Evolutionary conservation across 2,888 invertebrate species (phyloP), one percentile per base, ranked within the genome.

Genomic region (Acanthoscelides obtectus): DNA sequence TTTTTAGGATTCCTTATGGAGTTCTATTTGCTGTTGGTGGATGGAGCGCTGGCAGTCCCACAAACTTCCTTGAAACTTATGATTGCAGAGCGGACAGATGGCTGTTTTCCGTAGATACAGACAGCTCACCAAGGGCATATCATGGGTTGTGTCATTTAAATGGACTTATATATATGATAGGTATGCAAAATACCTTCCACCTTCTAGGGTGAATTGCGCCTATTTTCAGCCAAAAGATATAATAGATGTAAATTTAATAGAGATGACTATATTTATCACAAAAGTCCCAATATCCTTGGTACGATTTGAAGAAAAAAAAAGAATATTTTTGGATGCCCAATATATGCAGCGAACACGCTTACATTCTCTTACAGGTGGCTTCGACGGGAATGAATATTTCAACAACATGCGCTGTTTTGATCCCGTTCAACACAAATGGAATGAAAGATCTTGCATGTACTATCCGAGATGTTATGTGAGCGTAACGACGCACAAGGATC

Each of bases 21-120:
- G 89, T 93, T 78, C 87, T 95, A 17, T 95, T 95, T 83, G 93
- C 94, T 19, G 90, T 95, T 20, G 95, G 95, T 2, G 95, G 95
- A 0, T 94, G 94, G 95, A 88, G 91, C 82, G 89, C 92, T n/a
- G 94, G 94, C n/a, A 92, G 92, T 75, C 94, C 94, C 0, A 94
- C 94, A 0, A 93, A 91, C 85, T 93, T 93, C 79, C 89, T 93
- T 22, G 92, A 91, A 84, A 93, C 93, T 71, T 95, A 94, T 83
- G 92, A 92, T 80, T 90, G 92, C 64, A 90, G 94, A 86, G 91
- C 93, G 0, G 91, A 94, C 81, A 87, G 90, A 70, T 95, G 95
- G 95, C 90, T 93, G 80, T 86, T 91, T 25, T 90, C 90, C 0
- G 88, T 89, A 63, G 89, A 91, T 80, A 90, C 90, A 81, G 92